phyloP scores from a whole-genome alignment of 2,113 vertebrate species.

The Corythornis cristatus region DNA sequence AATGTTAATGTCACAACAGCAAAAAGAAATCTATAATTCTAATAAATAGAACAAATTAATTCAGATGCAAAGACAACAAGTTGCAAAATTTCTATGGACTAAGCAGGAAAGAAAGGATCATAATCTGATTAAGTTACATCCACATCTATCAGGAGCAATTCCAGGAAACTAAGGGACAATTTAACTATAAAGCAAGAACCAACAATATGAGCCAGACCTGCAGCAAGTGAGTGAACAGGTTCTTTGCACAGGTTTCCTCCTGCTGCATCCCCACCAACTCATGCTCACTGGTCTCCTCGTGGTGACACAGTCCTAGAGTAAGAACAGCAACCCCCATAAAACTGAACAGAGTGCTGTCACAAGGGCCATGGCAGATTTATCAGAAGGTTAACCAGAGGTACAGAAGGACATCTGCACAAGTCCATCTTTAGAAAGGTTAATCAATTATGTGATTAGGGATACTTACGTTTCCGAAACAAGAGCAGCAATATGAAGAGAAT shows the following conservation, averaged over 20 bases:
- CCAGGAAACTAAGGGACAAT: neutral
- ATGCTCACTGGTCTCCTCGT: neutral
- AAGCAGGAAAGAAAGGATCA: neutral
- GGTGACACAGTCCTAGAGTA: neutral
- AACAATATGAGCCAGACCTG: neutral
- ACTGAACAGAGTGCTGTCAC: neutral
- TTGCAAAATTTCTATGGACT: neutral
- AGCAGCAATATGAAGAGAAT: neutral
- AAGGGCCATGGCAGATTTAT: neutral
- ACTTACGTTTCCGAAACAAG: conserved; percentile 46
- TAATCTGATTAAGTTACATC: neutral
- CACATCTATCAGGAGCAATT: neutral
- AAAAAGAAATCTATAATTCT: neutral
- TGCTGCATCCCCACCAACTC: neutral
- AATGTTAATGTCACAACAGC: conserved; percentile 31
- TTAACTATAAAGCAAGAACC: neutral
- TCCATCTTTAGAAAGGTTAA: neutral
- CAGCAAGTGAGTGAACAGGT: neutral
- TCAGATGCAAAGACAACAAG: neutral
- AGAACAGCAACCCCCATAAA: neutral
- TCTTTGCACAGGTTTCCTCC: neutral
- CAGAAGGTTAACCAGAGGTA: neutral
- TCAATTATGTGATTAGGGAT: neutral
- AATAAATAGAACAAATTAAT: neutral
- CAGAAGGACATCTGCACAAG: neutral